phyloP scores from a whole-genome alignment of 1,140 invertebrate species.

The Lordiphosa stackelbergi region DNA sequence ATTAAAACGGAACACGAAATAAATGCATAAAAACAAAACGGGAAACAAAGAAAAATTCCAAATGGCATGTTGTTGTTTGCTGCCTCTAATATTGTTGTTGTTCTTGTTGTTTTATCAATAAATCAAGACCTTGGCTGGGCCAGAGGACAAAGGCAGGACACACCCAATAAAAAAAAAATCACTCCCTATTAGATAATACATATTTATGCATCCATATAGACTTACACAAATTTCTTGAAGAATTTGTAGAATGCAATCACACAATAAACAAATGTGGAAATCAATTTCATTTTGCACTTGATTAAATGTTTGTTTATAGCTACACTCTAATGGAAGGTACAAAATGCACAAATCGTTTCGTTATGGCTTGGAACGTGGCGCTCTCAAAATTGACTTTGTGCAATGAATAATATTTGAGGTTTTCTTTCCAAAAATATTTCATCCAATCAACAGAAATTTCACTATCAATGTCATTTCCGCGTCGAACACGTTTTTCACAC shows the following conservation, averaged over 20 bases:
- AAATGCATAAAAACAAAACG: conserved; percentile 8
- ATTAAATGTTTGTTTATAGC: conserved; percentile 2
- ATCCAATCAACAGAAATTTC: conserved; percentile 48
- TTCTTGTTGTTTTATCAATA: conserved; percentile 43
- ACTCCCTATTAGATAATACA: conserved; percentile 34
- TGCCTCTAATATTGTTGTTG: conserved; percentile 18
- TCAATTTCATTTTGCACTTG: conserved; percentile 49
- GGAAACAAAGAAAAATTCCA: neutral
- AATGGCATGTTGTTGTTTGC: conserved; percentile 1
- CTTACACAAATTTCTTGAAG: conserved; percentile 68
- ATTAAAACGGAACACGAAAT: conserved; percentile 19
- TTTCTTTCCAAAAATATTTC: conserved; percentile 11
- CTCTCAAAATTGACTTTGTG: conserved; percentile 22
- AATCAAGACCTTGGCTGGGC: conserved; percentile 11
- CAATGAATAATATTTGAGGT: neutral
- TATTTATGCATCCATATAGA: conserved; percentile 6
- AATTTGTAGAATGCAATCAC: conserved; percentile 62
- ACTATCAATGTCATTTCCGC: conserved; percentile 73
- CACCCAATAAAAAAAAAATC: neutral
- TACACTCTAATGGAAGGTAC: conserved; percentile 6
- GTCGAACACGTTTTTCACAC: conserved; percentile 67
- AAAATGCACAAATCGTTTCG: conserved; percentile 1
- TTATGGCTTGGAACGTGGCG: neutral
- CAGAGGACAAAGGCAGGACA: conserved; percentile 13
- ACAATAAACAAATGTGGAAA: conserved; percentile 57